A percentile compares a stretch with the other conserved stretches of the same genome.
Conservation (phyloP, 2,113 vertebrate species). For the Sterna hirundo region DNA sequence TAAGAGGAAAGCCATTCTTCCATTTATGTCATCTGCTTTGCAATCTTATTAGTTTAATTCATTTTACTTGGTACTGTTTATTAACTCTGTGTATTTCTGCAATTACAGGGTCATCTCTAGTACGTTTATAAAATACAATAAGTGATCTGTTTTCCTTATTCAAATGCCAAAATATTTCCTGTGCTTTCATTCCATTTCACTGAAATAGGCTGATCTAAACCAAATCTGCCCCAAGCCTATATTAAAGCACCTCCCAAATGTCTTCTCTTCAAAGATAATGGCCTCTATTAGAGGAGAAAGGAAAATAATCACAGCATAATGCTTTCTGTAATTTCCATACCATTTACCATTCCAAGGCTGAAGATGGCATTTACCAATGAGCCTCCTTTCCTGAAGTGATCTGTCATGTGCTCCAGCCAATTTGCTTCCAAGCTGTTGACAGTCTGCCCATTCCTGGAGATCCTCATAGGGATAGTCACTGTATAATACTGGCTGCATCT, state of each 20-base stretch:
- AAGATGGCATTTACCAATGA: conserved; percentile 91
- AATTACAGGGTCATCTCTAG: neutral
- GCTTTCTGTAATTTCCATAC: conserved; percentile 71
- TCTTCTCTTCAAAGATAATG: conserved; percentile 38
- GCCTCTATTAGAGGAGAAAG: neutral
- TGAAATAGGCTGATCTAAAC: conserved; percentile 25
- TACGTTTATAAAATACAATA: neutral
- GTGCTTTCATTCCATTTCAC: neutral
- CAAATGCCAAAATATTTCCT: conserved; percentile 44
- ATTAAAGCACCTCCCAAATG: conserved; percentile 18
- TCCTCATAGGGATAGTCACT: conserved; percentile 89
- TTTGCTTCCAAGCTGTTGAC: conserved; percentile 88
- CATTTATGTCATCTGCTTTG: neutral
- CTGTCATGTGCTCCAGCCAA: conserved; percentile 98
- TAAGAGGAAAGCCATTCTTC: neutral
- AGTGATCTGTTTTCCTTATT: neutral
- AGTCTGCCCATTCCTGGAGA: conserved; percentile 83
- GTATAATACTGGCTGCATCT: conserved; percentile 88
- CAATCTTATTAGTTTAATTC: conserved; percentile 5
- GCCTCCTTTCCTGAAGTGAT: conserved; percentile 96
- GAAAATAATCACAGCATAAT: conserved; percentile 13
- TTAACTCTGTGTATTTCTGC: neutral
- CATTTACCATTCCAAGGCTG: conserved; percentile 83
- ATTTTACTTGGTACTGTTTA: neutral
- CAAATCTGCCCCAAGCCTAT: neutral